Evolutionary conservation across 2,888 invertebrate species (phyloP).

Genomic region (Acleris sparsana): DNA sequence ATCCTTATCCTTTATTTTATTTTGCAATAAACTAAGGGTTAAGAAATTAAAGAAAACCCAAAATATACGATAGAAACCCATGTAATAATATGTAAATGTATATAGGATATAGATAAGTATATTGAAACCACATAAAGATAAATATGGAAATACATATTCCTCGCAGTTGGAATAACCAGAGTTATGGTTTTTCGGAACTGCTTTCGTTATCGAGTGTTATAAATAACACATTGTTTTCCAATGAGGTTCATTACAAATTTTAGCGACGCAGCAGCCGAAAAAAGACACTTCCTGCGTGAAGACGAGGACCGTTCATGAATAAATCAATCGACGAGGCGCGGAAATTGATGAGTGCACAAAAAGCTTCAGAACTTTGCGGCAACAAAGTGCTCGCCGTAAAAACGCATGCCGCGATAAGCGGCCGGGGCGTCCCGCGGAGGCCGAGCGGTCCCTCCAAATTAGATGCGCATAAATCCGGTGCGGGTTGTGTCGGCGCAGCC

Average conservation of each 20-base stretch:
- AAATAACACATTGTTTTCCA: slow-evolving; percentile 80
- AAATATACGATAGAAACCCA: no score
- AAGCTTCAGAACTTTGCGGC: slow-evolving; percentile 73
- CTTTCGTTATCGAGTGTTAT: slow-evolving; percentile 57
- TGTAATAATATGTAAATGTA: no score
- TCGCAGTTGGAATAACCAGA: no score
- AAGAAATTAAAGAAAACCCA: no score
- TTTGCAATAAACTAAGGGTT: no score
- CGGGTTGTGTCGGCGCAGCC: slow-evolving; percentile 43
- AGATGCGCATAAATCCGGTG: slow-evolving; percentile 78
- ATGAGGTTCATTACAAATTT: slow-evolving; percentile 81
- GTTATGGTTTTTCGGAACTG: slow-evolving; percentile 28
- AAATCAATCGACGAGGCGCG: slow-evolving; percentile 81
- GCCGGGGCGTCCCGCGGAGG: slow-evolving; percentile 59
- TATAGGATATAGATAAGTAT: no score
- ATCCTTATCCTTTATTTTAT: slow-evolving; percentile 58
- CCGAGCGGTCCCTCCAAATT: slow-evolving; percentile 64
- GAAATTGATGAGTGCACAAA: slow-evolving; percentile 81
- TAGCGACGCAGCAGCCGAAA: slow-evolving; percentile 69
- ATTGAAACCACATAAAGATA: no score
- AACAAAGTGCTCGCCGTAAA: slow-evolving; percentile 79
- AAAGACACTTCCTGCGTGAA: slow-evolving; percentile 80
- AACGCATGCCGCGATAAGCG: slow-evolving; percentile 68
- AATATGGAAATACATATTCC: no score
- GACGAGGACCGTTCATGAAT: slow-evolving; percentile 78